Evolutionary conservation across 2,113 vertebrate genomes (phyloP).

Genomic region (Lepus europaeus): DNA sequence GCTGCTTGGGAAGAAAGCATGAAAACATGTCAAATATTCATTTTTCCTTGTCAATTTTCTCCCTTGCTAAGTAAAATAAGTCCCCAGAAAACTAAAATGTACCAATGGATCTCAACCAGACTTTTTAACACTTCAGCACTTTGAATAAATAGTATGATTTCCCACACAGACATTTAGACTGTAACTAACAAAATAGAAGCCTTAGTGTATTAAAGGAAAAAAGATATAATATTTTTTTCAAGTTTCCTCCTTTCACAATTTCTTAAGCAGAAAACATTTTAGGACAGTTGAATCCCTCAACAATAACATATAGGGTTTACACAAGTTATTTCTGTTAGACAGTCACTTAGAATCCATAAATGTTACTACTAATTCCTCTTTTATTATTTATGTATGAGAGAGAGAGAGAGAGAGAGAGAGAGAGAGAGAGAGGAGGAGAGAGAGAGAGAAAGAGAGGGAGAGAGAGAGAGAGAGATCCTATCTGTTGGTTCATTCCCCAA

Average conservation of each 20-base stretch:
- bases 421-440: no score
- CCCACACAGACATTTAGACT: not conserved
- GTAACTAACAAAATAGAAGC: not conserved
- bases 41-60: not conserved
- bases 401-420: no score
- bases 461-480: no score
- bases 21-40: constrained; percentile 7
- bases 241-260: not conserved
- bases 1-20: not conserved
- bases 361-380: not conserved
- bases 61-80: constrained; percentile 29
- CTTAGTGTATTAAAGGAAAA: not conserved
- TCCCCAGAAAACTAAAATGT: not conserved
- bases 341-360: not conserved
- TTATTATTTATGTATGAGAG: no score
- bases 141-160: constrained; percentile 16
- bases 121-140: not conserved
- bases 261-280: not conserved
- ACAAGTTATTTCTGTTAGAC: not conserved
- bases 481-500: no score
- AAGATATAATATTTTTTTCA: not conserved
- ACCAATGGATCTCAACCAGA: not conserved
- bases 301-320: not conserved
- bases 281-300: not conserved
- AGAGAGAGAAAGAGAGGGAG: no score